Evolutionary conservation across 1,140 invertebrate species (phyloP).

Genomic region (Anastatus disparis): DNA sequence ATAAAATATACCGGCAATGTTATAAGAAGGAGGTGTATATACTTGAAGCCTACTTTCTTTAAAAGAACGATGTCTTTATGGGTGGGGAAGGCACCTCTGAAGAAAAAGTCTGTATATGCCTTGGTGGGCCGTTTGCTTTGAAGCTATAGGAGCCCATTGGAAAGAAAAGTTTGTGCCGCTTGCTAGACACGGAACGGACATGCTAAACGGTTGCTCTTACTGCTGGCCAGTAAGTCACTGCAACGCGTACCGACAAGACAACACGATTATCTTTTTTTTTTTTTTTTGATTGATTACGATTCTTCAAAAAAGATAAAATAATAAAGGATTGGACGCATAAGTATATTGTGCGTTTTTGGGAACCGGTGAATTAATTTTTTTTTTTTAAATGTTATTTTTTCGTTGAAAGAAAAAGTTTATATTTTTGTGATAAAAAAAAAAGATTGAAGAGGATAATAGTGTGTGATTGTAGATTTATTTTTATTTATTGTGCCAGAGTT

Average conservation of each 20-base stretch:
- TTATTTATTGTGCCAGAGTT: neutral
- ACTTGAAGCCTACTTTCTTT: conserved; percentile 56
- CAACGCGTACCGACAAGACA: conserved; percentile 18
- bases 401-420: too few species aligned
- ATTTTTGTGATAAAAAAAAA: too few species aligned
- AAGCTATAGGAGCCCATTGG: neutral
- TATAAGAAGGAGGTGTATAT: conserved; percentile 31
- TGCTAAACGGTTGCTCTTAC: conserved; percentile 39
- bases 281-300: too few species aligned
- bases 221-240: conserved; percentile 39
- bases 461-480: conserved; percentile 20
- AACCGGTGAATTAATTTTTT: too few species aligned
- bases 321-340: too few species aligned
- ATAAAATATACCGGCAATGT: too few species aligned
- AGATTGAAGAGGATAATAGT: too few species aligned
- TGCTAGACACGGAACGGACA: conserved; percentile 25
- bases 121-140: too few species aligned
- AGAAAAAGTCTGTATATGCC: neutral
- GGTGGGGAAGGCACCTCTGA: conserved; percentile 13
- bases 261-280: too few species aligned
- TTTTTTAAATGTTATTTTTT: too few species aligned
- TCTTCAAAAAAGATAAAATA: too few species aligned
- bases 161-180: neutral
- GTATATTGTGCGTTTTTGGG: too few species aligned
- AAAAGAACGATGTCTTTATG: neutral